These are phyloP conservation scores for Rutilus rutilus DNA, from an alignment of 2,113 vertebrate genomes.

Conservation along the genomic window DNA sequence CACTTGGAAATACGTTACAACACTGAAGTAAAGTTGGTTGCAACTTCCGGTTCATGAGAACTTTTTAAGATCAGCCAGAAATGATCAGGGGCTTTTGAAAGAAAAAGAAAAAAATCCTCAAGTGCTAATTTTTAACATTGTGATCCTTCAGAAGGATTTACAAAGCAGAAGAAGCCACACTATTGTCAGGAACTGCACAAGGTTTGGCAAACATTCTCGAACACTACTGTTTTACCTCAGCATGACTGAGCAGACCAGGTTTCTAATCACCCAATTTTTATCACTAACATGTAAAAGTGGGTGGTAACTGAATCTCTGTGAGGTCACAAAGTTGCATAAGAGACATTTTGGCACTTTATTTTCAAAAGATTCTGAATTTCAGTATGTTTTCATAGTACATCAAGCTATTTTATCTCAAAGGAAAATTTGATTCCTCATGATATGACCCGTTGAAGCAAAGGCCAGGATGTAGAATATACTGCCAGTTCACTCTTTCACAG, in stretches of 20 bases:
- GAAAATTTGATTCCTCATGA: conserved; percentile 15
- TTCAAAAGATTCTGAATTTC: background rate
- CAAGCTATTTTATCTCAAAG: conserved; percentile 2
- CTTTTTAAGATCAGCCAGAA: no score
- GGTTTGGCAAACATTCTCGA: background rate
- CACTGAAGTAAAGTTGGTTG: no score
- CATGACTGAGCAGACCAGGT: background rate
- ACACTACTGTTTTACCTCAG: background rate
- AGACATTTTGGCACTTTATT: background rate
- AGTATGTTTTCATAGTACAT: conserved; percentile 3
- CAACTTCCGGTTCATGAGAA: no score
- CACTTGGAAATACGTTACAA: no score
- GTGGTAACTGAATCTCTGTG: background rate
- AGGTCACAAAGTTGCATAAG: background rate
- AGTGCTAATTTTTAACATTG: background rate
- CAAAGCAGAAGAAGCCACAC: background rate
- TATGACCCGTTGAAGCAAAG: background rate
- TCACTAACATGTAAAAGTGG: background rate
- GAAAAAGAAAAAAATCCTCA: background rate
- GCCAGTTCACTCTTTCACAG: conserved; percentile 35
- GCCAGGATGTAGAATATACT: conserved; percentile 21
- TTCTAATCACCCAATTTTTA: background rate
- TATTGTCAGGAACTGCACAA: background rate
- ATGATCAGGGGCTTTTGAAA: background rate
- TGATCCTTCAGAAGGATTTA: background rate